Base-by-base conservation (phyloP, 2,797 vertebrate genomes). In the Eupleurogrammus muticus region DNA sequence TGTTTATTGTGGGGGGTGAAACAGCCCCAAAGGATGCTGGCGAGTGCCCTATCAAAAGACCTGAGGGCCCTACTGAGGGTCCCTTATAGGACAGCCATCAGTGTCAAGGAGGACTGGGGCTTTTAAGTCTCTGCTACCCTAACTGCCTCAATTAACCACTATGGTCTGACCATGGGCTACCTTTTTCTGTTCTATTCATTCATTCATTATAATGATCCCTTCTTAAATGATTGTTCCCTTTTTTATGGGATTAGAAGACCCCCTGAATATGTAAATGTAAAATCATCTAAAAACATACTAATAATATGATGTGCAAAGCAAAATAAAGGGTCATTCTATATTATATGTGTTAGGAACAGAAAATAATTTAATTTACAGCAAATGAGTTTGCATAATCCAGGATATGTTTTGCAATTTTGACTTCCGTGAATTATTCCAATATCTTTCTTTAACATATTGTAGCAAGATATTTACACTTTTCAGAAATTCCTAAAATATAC, bases 1-100 rank as follows among this genome's bases (percentile, higher is more conserved):
- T 97, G 95, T 96, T 96, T 96, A 95, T 96, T 94, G 93, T 92
- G 91, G 94, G 92, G 87, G 82, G 93, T 94, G 80, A 91, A 94
- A 93, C 89, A 89, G 88, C 79, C 94, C 92, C 93, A 88, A 88
- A 92, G 93, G 93, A 94, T 54, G 72, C 70, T 55, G 86, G 90
- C 85, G 79, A 92, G 90, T 89, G 90, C 88, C 90, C 89, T 84
- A 90, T 91, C 90, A 92, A 91, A 91, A 88, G 92, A 89, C 90
- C 86, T 47, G 74, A 91, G 88, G 87, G 83, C 64, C 77, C 79
- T 60, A 84, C 87, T 82, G 89, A 89, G 87, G 73, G 84, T 82
- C 85, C 82, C 87, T 84, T 66, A 83, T 82, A 84, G 82, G 89
- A 88, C 86, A 80, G 83, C 70, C 89, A 77, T 88, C 89, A 87